A percentile compares a stretch with the other conserved stretches of the same genome.
phyloP scores from a whole-genome alignment of 2,888 invertebrate genomes.

The Zeuzera pyrina region DNA sequence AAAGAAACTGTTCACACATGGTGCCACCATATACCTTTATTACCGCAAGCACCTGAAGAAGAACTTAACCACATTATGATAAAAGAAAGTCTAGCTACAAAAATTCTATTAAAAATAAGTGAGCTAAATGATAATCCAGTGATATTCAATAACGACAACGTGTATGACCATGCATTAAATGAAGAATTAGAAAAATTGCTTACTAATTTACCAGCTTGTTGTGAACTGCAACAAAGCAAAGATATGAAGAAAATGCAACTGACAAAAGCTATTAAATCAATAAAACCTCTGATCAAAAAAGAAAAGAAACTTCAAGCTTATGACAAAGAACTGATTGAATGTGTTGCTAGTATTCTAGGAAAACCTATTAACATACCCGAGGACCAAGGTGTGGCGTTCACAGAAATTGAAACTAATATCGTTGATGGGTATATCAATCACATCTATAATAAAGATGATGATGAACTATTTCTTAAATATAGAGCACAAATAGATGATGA shows the following conservation, averaged over 20 bases:
- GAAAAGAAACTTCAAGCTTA: slow-evolving; percentile 32
- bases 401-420: slow-evolving; percentile 30
- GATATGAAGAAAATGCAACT: slow-evolving; percentile 26
- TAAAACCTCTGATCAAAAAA: slow-evolving; percentile 31
- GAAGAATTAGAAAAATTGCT: no score
- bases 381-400: slow-evolving; percentile 17
- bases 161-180: no score
- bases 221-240: slow-evolving; percentile 24
- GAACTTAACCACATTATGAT: slow-evolving; percentile 17
- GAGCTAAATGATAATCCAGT: no score
- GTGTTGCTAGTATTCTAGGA: slow-evolving; percentile 25
- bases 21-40: slow-evolving; percentile 36
- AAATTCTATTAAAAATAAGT: slow-evolving; percentile 39
- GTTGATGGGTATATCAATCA: slow-evolving; percentile 37
- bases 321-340: slow-evolving; percentile 30
- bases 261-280: slow-evolving; percentile 23
- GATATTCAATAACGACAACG: no score
- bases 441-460: slow-evolving; percentile 26
- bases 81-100: slow-evolving; percentile 29
- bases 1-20: slow-evolving; percentile 34
- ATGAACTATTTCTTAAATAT: slow-evolving; percentile 25
- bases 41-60: slow-evolving; percentile 19
- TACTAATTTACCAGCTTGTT: no score
- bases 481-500: slow-evolving; percentile 29
- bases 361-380: slow-evolving; percentile 18